phyloP scores from a whole-genome alignment of 2,888 invertebrate species.

The Incurvaria masculella region DNA sequence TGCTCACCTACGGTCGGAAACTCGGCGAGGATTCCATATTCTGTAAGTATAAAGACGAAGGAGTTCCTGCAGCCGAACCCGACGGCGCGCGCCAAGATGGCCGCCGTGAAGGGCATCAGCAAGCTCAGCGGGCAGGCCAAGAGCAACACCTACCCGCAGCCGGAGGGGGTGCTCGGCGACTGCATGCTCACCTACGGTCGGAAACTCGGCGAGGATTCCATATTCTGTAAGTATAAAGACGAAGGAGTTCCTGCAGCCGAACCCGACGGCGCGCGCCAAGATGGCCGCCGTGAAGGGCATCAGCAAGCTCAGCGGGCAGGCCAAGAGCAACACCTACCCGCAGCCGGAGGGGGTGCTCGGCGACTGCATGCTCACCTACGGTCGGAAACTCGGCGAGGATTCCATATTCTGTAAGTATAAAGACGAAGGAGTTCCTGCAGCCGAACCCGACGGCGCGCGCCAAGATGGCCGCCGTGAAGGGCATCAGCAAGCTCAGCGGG shows the following conservation, averaged over 20 bases:
- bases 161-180: constrained; percentile 62
- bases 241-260: constrained; percentile 98
- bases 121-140: constrained; percentile 7
- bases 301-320: constrained; percentile 95
- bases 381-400: constrained; percentile 94
- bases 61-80: constrained; percentile 11
- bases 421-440: constrained; percentile 98
- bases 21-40: constrained; percentile 94
- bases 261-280: constrained; percentile 93
- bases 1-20: constrained; percentile 93
- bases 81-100: constrained; percentile 11
- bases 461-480: constrained; percentile 93
- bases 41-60: constrained; percentile 57
- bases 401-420: constrained; percentile 84
- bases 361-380: constrained; percentile 95
- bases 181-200: constrained; percentile 15
- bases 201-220: constrained; percentile 15
- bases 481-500: constrained; percentile 94
- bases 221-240: constrained; percentile 67
- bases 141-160: constrained; percentile 90
- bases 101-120: constrained; percentile 10
- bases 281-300: constrained; percentile 95
- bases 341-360: constrained; percentile 98
- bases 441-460: constrained; percentile 97
- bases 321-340: constrained; percentile 96